Evolutionary conservation across 2,113 vertebrate species (phyloP), one percentile per base, ranked within the genome.

Genomic region (Delphinus delphis): DNA sequence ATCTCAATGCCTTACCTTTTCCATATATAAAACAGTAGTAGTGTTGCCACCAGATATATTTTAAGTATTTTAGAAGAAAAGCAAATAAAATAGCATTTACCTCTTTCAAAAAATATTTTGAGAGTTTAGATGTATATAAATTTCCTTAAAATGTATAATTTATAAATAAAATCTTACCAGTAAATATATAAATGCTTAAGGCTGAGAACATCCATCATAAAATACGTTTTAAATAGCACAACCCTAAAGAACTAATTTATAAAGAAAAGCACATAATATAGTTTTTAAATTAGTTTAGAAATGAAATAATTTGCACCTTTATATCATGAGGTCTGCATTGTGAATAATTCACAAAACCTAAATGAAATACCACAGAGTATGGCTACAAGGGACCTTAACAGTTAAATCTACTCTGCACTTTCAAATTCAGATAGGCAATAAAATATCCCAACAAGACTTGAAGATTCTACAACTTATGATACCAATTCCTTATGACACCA

Each of bases 1-100:
- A 95, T 95, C 90, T 98, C 95, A 97, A 74, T 81, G 97, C 97
- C 97, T 98, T 98, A 98, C 98, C 98, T 98, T 98, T 92, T 96
- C 93, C 97, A 96, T 77, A 97, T 95, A 96, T 93, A 93, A 96
- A 91, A 97, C 77, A 90, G 85, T 86, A 95, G 70, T 87, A 96
- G 83, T 87, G 55, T 93, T 97, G 93, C 84, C 96, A 96, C 88
- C 92, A 97, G 68, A 90, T 88, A 94, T 94, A 96, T 70, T 96
- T 97, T 26, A 93, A 88, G 92, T 97, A 92, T 84, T 98, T 98
- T 96, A 96, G 90, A 94, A 97, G 91, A 90, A 97, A 97, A 96
- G 60, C 53, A 97, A 96, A 90, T 95, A 95, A 97, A 96, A 96
- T 83, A 95, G 70, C 90, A 97, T 96, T 97, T 94, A 98, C 84